Conservation (phyloP, 1,140 invertebrate genomes). For the Cydia splendana region DNA sequence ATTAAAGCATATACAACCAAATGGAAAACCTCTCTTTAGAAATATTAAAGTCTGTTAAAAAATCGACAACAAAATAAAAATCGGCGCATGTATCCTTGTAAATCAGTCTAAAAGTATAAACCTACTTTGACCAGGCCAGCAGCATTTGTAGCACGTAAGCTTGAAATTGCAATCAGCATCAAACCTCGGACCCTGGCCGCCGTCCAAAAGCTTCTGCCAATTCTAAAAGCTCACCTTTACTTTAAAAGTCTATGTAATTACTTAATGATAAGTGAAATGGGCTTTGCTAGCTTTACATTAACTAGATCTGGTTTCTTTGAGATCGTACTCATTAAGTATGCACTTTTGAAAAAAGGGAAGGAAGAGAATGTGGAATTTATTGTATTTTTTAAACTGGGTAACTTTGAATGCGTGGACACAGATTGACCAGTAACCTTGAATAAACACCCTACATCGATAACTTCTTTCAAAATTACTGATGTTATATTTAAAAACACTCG, state of each 20-base stretch:
- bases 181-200: slow-evolving; percentile 28
- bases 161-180: slow-evolving; percentile 26
- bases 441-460: too few species aligned
- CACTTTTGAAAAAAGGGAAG: not conserved
- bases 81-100: too few species aligned
- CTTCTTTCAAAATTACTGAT: too few species aligned
- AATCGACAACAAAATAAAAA: too few species aligned
- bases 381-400: too few species aligned
- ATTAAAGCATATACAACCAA: too few species aligned
- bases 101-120: not conserved
- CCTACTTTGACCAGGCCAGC: not conserved
- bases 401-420: not conserved
- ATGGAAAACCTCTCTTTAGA: too few species aligned
- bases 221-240: slow-evolving; percentile 24
- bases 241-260: slow-evolving; percentile 17
- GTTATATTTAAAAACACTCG: too few species aligned
- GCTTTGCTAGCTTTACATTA: not conserved
- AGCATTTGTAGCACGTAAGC: slow-evolving; percentile 20
- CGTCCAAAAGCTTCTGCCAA: slow-evolving; percentile 22
- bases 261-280: not conserved
- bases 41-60: too few species aligned
- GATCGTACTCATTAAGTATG: not conserved
- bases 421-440: too few species aligned
- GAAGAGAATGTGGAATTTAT: not conserved
- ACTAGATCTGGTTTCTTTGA: too few species aligned